A percentile compares a stretch with the other conserved stretches of the same genome.
phyloP scores from a whole-genome alignment of 2,888 invertebrate species.

The Achlya flavicornis region DNA sequence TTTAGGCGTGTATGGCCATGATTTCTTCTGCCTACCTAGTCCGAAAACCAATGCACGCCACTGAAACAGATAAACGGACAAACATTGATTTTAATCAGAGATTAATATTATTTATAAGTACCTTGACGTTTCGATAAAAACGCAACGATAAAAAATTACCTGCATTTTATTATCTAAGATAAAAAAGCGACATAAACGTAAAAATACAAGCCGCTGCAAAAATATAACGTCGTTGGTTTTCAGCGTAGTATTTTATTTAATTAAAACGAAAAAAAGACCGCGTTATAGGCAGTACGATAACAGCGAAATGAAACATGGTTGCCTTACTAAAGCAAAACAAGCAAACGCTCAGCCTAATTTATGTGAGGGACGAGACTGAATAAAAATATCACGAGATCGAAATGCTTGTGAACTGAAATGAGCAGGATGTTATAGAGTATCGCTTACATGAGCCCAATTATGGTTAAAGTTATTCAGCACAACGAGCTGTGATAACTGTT shows the following conservation, averaged over 20 bases:
- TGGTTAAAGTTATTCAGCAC: constrained; percentile 15
- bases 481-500: constrained; percentile 14
- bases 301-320: constrained; percentile 38
- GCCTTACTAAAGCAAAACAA: constrained; percentile 32
- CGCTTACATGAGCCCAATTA: constrained; percentile 28
- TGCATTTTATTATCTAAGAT: neutral
- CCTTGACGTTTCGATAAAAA: neutral
- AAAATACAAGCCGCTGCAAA: neutral
- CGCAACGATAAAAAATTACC: neutral
- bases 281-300: constrained; percentile 32
- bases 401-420: constrained; percentile 36
- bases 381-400: too few relatives aligned
- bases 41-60: too few relatives aligned
- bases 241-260: neutral
- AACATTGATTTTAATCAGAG: too few relatives aligned
- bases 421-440: constrained; percentile 33
- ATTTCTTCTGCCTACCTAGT: too few relatives aligned
- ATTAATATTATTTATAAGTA: neutral
- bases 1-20: too few relatives aligned
- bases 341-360: constrained; percentile 42
- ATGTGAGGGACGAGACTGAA: constrained; percentile 31
- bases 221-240: neutral
- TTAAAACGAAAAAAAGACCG: constrained; percentile 21
- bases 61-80: too few relatives aligned
- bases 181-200: neutral